Evolutionary conservation across 2,797 vertebrate species (phyloP).

Genomic region (Takifugu ocellatus): DNA sequence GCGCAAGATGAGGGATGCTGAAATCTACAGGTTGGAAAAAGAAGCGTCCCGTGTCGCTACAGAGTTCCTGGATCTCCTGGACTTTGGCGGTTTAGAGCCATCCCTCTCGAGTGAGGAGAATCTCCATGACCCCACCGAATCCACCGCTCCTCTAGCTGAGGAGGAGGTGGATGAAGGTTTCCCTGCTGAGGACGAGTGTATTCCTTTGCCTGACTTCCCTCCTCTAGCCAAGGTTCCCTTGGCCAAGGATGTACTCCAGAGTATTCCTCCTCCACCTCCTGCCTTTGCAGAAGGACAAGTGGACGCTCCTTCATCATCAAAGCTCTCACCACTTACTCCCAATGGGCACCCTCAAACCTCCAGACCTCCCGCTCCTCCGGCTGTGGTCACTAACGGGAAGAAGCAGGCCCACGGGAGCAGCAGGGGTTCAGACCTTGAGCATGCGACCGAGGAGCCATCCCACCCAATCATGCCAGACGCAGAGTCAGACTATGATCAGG

Average conservation of each 20-base stretch:
- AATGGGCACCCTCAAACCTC: slow-evolving; percentile 34
- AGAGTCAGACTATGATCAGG: slow-evolving; percentile 89
- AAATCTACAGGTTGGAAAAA: slow-evolving; percentile 87
- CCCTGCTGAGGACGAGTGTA: slow-evolving; percentile 80
- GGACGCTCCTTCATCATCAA: slow-evolving; percentile 27
- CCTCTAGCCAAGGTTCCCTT: slow-evolving; percentile 50
- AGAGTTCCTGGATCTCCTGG: slow-evolving; percentile 87
- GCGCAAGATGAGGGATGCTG: slow-evolving; percentile 80
- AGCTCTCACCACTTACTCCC: slow-evolving; percentile 23
- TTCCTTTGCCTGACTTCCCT: slow-evolving; percentile 69
- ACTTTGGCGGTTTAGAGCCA: slow-evolving; percentile 83
- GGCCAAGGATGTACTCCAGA: slow-evolving; percentile 67
- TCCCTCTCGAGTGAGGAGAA: slow-evolving; percentile 84
- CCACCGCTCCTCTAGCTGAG: slow-evolving; percentile 79
- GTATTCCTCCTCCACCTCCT: slow-evolving; percentile 73
- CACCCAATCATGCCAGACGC: slow-evolving; percentile 72
- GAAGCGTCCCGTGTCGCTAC: slow-evolving; percentile 88
- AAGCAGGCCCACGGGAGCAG: slow-evolving; percentile 21
- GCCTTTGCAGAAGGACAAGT: slow-evolving; percentile 68
- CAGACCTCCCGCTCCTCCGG: slow-evolving; percentile 20
- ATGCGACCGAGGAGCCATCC: slow-evolving; percentile 59
- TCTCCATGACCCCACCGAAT: slow-evolving; percentile 78
- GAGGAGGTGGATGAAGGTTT: slow-evolving; percentile 86
- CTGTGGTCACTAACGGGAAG: slow-evolving; percentile 50
- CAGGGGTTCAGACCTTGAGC: slow-evolving; percentile 39